Percentiles rank a stretch among this genome's conserved stretches.
Evolutionary conservation across 2,888 invertebrate species (phyloP).

Genomic region (Apantesis nais): DNA sequence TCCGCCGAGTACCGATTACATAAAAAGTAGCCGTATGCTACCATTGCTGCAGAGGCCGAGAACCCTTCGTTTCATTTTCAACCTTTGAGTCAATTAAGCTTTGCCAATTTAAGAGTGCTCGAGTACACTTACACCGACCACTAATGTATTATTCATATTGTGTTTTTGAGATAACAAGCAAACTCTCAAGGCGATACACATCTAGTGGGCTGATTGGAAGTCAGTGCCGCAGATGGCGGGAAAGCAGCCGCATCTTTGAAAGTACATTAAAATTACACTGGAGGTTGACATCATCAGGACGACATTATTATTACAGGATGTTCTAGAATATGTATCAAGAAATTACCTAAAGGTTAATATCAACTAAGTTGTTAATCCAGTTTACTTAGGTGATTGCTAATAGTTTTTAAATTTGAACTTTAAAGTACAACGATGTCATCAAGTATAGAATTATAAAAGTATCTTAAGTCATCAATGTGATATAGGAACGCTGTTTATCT

Average conservation of each 20-base stretch:
- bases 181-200: constrained; percentile 81
- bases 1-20: constrained; percentile 61
- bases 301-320: constrained; percentile 26
- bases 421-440: neutral
- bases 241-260: constrained; percentile 59
- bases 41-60: constrained; percentile 47
- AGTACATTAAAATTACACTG: constrained; percentile 69
- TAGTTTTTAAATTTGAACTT: no score
- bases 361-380: neutral
- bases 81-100: constrained; percentile 84
- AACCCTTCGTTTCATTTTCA: constrained; percentile 74
- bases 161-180: constrained; percentile 85
- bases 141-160: constrained; percentile 85
- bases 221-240: constrained; percentile 60
- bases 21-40: constrained; percentile 63
- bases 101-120: constrained; percentile 80
- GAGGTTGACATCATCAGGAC: constrained; percentile 52
- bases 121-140: constrained; percentile 69
- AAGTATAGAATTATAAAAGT: neutral
- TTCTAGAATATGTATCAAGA: constrained; percentile 27
- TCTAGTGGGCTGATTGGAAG: constrained; percentile 81
- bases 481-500: no score
- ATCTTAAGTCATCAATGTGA: no score
- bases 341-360: neutral
- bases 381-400: neutral